Conservation (phyloP, 1,140 invertebrate species). For the Megathymus violae region DNA sequence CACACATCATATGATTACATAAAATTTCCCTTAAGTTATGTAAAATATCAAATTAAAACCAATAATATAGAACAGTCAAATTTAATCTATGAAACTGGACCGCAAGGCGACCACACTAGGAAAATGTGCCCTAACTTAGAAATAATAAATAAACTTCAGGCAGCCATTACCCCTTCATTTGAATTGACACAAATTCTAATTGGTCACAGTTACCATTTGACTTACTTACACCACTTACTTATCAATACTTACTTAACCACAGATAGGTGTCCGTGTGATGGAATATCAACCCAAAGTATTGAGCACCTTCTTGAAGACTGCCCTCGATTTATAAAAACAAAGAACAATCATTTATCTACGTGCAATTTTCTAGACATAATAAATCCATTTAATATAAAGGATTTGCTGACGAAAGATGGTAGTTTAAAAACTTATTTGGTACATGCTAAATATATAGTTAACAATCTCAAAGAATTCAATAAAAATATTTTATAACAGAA, state of each 20-base stretch:
- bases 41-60: background rate
- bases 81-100: background rate
- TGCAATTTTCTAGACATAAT: background rate
- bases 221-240: background rate
- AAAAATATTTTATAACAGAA: background rate
- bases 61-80: constrained; percentile 1
- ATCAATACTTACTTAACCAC: background rate
- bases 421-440: background rate
- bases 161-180: background rate
- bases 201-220: background rate
- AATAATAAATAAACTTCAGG: background rate
- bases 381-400: background rate
- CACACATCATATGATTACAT: background rate
- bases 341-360: background rate
- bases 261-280: background rate
- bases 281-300: background rate
- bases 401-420: background rate
- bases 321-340: background rate
- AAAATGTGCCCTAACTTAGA: background rate
- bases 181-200: background rate
- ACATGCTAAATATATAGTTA: background rate
- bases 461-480: background rate
- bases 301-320: background rate
- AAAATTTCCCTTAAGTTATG: constrained; percentile 1
- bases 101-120: background rate